Base-by-base conservation (phyloP, 2,888 invertebrate species). In the Temnothorax ravouxi region DNA sequence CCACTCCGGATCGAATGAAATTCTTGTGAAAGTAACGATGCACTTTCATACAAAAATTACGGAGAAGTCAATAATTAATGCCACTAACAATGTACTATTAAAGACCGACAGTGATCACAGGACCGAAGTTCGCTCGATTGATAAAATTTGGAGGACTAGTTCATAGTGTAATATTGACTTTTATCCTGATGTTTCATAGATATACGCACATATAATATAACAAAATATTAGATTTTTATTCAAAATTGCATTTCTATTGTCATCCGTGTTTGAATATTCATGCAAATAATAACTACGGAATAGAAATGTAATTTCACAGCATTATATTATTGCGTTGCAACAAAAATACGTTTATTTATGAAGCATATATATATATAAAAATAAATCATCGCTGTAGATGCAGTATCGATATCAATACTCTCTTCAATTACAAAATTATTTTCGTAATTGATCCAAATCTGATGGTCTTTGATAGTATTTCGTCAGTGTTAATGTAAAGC, bases 1-100 rank as follows among this genome's bases (percentile, higher is more conserved):
- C 75, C 83, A 85, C 61, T 82, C 54, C 76, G 77, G 56, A 85
- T 76, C 71, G 21, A 83, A 75, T 59, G 50, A 79, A 64, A 86
- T 71, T 71, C 47, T 76, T 29, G 25, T 75, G 41, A 41, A 85
- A 75, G 67, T 84, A 54, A 62, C 8, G 29, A 84, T 76, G 44
- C 52, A 52, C 59, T 71, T 62, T 64, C 56, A 56, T 54, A 64
- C n/a, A 75, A 72, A 83, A 84, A 66, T 54, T 50, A 52, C 13
- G 25, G 25, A 34, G 25, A 64, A 62, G 54, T 79, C 67, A 54
- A 13, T 64, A 64, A 74, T 62, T 64, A 61, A 64, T 59, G 47
- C 5, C 18, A 67, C 47, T 29, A 50, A 67, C 66, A 29, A 67
- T 29, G 25, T 50, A 67, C 66, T 50, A 47, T 67, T 67, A 47